Evolutionary conservation across 2,888 invertebrate genomes (phyloP).

Genomic region (Agrochola lychnidis): DNA sequence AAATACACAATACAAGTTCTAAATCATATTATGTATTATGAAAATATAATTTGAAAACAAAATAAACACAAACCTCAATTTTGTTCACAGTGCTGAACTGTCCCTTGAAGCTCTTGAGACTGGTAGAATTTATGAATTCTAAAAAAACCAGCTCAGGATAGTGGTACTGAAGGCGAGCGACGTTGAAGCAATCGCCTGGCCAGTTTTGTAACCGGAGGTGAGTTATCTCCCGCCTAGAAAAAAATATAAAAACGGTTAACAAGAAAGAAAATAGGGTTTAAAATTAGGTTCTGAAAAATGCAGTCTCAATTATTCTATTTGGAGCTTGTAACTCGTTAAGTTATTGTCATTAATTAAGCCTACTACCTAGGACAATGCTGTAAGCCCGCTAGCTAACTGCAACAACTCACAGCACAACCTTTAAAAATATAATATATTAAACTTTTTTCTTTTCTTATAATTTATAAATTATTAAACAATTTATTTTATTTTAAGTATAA

Average conservation of each 20-base stretch:
- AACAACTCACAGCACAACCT: background rate
- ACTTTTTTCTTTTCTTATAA: too few relatives aligned
- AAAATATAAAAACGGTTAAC: slow-evolving; percentile 7
- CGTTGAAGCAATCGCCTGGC: slow-evolving; percentile 83
- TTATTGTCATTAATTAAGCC: background rate
- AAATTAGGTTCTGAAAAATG: background rate
- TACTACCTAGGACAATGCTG: too few relatives aligned
- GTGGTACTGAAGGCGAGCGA: slow-evolving; percentile 78
- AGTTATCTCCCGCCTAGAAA: slow-evolving; percentile 77
- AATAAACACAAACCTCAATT: slow-evolving; percentile 78
- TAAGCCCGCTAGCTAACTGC: background rate
- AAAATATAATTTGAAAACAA: background rate
- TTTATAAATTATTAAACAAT: too few relatives aligned
- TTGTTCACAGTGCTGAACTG: slow-evolving; percentile 77
- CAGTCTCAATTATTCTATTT: too few relatives aligned
- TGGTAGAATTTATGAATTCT: slow-evolving; percentile 81
- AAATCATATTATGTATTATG: too few relatives aligned
- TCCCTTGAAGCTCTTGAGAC: slow-evolving; percentile 79
- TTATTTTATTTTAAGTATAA: too few relatives aligned
- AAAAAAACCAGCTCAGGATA: slow-evolving; percentile 79
- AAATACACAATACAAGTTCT: too few relatives aligned
- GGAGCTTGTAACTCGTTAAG: background rate
- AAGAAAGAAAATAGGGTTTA: background rate
- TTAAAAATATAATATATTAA: too few relatives aligned
- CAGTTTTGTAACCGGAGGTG: slow-evolving; percentile 79